Percentiles rank a stretch among this genome's conserved stretches.
Conservation (phyloP, 92 coral and sea anemone genomes). For the Metridium senile region DNA sequence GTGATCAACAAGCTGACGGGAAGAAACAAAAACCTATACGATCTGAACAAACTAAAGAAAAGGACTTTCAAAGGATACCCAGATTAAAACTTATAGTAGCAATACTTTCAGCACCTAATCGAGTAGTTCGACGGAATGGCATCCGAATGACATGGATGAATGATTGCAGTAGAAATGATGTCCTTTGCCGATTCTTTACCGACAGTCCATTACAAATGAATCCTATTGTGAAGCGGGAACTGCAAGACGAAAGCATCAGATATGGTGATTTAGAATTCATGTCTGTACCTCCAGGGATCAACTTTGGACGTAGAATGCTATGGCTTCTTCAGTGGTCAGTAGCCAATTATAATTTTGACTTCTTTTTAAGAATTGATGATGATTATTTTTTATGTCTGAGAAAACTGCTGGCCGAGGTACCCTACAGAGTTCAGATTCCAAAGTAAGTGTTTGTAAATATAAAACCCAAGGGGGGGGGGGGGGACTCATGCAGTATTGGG, state of each 20-base stretch:
- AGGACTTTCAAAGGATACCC: slow-evolving; percentile 1
- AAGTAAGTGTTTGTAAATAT: slow-evolving; percentile 18
- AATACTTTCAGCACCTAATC: slow-evolving; percentile 84
- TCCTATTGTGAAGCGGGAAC: slow-evolving; percentile 48
- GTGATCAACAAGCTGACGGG: not conserved
- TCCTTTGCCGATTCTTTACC: slow-evolving; percentile 88
- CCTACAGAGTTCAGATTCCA: slow-evolving; percentile 42
- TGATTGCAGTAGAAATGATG: slow-evolving; percentile 60
- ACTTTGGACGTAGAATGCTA: slow-evolving; percentile 81
- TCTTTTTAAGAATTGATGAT: slow-evolving; percentile 87
- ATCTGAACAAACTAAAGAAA: not conserved
- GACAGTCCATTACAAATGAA: slow-evolving; percentile 69
- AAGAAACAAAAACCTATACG: not conserved
- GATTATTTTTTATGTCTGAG: slow-evolving; percentile 90
- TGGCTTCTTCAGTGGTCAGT: slow-evolving; percentile 89
- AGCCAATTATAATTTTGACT: slow-evolving; percentile 75
- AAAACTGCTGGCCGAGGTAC: slow-evolving; percentile 77
- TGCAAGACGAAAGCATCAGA: slow-evolving; percentile 56
- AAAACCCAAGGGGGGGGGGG: no score
- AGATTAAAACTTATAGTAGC: slow-evolving; percentile 68
- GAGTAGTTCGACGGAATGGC: slow-evolving; percentile 84
- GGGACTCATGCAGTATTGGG: no score
- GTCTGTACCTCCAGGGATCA: slow-evolving; percentile 75
- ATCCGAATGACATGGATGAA: slow-evolving; percentile 89
- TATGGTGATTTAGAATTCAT: slow-evolving; percentile 76